These are phyloP conservation scores for Heteronetta atricapilla DNA, from an alignment of 2,113 vertebrate species.

Conservation along the genomic window DNA sequence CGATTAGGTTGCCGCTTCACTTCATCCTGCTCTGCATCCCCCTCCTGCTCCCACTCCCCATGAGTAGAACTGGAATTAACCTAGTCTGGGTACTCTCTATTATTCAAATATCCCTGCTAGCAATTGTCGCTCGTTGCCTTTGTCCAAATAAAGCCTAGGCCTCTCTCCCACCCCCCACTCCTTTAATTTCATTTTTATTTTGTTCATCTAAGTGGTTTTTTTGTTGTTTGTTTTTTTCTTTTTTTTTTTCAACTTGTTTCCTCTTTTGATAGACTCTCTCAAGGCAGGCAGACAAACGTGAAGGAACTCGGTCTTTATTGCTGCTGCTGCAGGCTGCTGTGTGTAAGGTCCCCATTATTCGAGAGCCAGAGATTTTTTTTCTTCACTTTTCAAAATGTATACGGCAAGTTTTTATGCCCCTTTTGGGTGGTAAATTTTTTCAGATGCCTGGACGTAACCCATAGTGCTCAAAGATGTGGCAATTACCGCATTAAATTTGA, in stretches of 20 bases:
- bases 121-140: slow-evolving; percentile 53
- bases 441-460: neutral
- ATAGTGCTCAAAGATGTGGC: neutral
- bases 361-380: neutral
- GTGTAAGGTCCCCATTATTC: neutral
- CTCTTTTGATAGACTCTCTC: neutral
- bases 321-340: neutral
- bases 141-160: slow-evolving; percentile 47
- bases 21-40: slow-evolving; percentile 76
- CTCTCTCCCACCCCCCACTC: neutral
- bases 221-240: neutral
- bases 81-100: slow-evolving; percentile 79
- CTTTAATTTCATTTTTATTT: slow-evolving; percentile 17
- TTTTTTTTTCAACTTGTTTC: neutral
- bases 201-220: neutral
- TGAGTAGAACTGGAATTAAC: slow-evolving; percentile 68
- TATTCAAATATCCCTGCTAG: slow-evolving; percentile 91
- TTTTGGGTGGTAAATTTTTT: neutral
- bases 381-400: neutral
- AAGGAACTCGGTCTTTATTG: neutral
- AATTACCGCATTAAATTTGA: slow-evolving; percentile 48
- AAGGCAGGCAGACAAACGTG: neutral
- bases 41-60: slow-evolving; percentile 66
- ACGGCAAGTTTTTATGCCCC: neutral
- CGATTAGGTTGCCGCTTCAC: slow-evolving; percentile 81